These are phyloP conservation scores for Drosophila macrospina DNA, from an alignment of 2,888 invertebrate genomes.

Conservation along the genomic window DNA sequence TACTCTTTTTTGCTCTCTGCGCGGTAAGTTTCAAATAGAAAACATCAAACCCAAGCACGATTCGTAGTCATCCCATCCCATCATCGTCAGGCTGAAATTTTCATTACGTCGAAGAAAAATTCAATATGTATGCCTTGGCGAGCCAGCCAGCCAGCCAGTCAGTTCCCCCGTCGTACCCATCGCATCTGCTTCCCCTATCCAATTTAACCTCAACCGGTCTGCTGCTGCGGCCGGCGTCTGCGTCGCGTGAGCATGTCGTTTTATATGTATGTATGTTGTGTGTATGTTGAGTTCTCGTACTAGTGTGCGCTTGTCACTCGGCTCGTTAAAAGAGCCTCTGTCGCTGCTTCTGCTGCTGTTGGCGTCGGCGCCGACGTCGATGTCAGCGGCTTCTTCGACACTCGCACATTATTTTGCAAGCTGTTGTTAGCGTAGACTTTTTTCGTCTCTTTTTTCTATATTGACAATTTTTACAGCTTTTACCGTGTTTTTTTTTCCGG, in stretches of 20 bases:
- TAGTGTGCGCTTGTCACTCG: conserved; percentile 71
- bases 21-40: conserved; percentile 59
- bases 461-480: conserved; percentile 79
- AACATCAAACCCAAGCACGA: conserved; percentile 5
- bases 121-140: conserved; percentile 73
- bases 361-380: conserved; percentile 42
- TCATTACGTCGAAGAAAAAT: conserved; percentile 76
- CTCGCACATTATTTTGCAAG: conserved; percentile 75
- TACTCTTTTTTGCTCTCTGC: conserved; percentile 53
- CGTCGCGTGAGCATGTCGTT: conserved; percentile 66
- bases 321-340: conserved; percentile 67
- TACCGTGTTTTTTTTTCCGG: conserved; percentile 47
- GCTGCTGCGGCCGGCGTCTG: conserved; percentile 68
- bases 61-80: conserved; percentile 28
- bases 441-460: conserved; percentile 54
- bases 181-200: conserved; percentile 70
- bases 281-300: conserved; percentile 51
- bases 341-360: conserved; percentile 22
- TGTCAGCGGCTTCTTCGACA: conserved; percentile 75
- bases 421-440: conserved; percentile 64
- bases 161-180: conserved; percentile 20
- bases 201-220: conserved; percentile 80
- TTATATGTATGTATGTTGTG: conserved; percentile 27
- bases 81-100: conserved; percentile 65
- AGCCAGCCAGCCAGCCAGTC: conserved; percentile 40